These are phyloP conservation scores for Metellina segmentata DNA, from an alignment of 2,888 invertebrate genomes.

Conservation along the genomic window DNA sequence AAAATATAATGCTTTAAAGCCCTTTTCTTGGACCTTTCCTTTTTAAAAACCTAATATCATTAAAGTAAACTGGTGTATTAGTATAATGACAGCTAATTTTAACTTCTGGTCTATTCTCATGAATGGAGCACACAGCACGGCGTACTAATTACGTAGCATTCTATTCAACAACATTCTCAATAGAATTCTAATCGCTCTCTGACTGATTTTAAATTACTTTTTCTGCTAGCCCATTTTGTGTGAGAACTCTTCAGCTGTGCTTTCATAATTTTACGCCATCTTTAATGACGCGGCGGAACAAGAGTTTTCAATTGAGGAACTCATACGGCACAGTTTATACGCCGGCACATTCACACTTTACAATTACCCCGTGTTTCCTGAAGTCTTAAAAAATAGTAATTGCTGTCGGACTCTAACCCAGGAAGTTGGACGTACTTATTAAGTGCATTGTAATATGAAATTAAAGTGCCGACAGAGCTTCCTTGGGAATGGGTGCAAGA, in stretches of 20 bases:
- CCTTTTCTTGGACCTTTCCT: too few relatives aligned
- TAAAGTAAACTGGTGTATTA: too few relatives aligned
- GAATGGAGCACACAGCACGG: too few relatives aligned
- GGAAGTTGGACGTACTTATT: conserved; percentile 23
- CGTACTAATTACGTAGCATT: too few relatives aligned
- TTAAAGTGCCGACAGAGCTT: too few relatives aligned
- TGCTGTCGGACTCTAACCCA: conserved; percentile 12
- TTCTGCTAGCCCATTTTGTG: neutral
- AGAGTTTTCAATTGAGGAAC: neutral
- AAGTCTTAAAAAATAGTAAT: neutral
- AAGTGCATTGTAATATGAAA: neutral
- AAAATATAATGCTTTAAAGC: too few relatives aligned
- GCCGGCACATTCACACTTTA: neutral
- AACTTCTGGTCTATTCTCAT: too few relatives aligned
- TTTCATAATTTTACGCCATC: neutral
- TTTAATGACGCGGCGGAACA: neutral
- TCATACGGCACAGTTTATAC: neutral
- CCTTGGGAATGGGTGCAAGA: too few relatives aligned
- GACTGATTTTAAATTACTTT: neutral
- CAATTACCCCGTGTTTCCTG: conserved; percentile 16
- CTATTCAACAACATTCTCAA: too few relatives aligned
- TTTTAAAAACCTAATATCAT: too few relatives aligned
- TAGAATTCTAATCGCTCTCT: neutral
- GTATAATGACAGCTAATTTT: too few relatives aligned
- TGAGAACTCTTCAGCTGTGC: neutral